phyloP scores from a whole-genome alignment of 2,113 vertebrate species.

The Aptenodytes patagonicus region DNA sequence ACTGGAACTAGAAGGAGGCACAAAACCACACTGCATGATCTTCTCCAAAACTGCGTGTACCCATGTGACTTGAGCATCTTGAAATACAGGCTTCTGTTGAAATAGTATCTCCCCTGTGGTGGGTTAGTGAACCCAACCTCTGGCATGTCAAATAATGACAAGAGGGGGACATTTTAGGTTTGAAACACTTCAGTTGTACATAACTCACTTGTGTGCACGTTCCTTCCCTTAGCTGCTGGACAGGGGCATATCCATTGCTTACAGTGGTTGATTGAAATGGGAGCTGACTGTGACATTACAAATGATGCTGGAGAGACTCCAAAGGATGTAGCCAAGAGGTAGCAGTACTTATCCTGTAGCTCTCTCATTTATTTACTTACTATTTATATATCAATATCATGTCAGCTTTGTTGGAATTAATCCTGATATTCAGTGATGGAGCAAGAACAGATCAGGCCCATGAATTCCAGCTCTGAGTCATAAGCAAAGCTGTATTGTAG shows the following conservation, averaged over 20 bases:
- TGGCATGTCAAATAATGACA: neutral
- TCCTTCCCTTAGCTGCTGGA: constrained; percentile 72
- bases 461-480: neutral
- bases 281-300: constrained; percentile 75
- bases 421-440: neutral
- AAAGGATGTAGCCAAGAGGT: constrained; percentile 81
- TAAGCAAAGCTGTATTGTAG: neutral
- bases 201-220: neutral
- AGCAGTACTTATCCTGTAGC: neutral
- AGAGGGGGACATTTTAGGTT: neutral
- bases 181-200: neutral
- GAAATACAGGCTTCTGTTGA: neutral
- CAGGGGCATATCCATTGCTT: constrained; percentile 77
- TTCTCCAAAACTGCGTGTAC: neutral
- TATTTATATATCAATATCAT: neutral
- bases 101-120: neutral
- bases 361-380: neutral
- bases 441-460: neutral
- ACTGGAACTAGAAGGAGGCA: neutral
- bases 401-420: neutral
- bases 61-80: neutral
- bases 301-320: constrained; percentile 77
- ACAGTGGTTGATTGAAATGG: constrained; percentile 79
- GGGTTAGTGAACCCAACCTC: neutral
- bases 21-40: neutral